Percentiles rank a stretch among this genome's conserved stretches.
These are phyloP conservation scores for Manduca sexta DNA, from an alignment of 1,140 invertebrate species.

Conservation along the genomic window DNA sequence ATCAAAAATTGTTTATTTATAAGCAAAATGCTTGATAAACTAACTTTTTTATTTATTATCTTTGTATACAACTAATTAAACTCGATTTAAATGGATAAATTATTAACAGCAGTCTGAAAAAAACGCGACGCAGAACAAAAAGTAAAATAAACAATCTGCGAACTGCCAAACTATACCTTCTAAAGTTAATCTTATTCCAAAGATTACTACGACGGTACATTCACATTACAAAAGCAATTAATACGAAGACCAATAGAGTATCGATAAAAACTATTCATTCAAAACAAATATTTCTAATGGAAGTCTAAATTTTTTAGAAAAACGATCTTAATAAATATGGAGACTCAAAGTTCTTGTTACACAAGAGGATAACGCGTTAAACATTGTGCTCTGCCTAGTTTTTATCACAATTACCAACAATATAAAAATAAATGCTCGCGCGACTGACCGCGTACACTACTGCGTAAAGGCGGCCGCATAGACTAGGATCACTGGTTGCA, in stretches of 20 bases:
- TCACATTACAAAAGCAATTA: constrained; percentile 19
- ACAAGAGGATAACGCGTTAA: constrained; percentile 22
- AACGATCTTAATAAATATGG: constrained; percentile 1
- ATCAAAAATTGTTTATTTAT: too few species aligned
- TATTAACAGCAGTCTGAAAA: background rate
- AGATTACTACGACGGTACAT: constrained; percentile 56
- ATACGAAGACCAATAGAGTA: constrained; percentile 3
- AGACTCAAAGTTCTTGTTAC: constrained; percentile 20
- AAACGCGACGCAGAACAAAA: constrained; percentile 5
- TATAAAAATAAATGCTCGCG: constrained; percentile 70
- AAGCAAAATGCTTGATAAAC: too few species aligned
- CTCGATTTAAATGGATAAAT: too few species aligned
- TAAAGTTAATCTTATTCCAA: constrained; percentile 55
- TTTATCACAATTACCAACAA: constrained; percentile 55
- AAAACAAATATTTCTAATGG: constrained; percentile 9
- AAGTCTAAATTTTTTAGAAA: constrained; percentile 11
- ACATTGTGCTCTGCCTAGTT: constrained; percentile 29
- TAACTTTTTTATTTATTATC: too few species aligned
- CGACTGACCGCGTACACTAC: constrained; percentile 47
- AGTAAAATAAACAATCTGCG: background rate
- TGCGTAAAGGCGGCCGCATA: constrained; percentile 33
- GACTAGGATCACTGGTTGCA: constrained; percentile 65
- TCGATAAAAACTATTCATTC: too few species aligned
- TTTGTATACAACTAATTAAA: too few species aligned
- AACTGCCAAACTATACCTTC: constrained; percentile 36